These are phyloP conservation scores for Clarias fuscus DNA, from an alignment of 2,797 vertebrate species.

Conservation along the genomic window DNA sequence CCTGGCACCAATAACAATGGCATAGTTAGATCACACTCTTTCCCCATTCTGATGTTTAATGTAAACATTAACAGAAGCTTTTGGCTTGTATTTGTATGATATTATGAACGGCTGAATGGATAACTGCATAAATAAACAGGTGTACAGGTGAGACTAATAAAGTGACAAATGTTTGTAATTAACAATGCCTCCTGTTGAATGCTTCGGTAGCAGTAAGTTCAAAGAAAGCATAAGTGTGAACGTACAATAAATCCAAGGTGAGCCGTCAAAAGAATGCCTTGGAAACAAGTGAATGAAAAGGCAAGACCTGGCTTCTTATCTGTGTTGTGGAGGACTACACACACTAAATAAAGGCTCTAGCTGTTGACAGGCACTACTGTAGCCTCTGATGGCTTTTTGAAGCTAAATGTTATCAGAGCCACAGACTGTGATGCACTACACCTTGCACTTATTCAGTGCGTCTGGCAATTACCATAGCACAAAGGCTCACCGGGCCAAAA, in stretches of 20 bases:
- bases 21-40: too few relatives aligned
- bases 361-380: conserved; percentile 12
- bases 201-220: conserved; percentile 13
- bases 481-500: conserved; percentile 31
- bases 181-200: neutral
- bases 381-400: conserved; percentile 45
- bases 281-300: conserved; percentile 36
- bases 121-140: too few relatives aligned
- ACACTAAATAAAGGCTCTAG: conserved; percentile 31
- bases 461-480: conserved; percentile 37
- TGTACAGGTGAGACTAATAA: neutral
- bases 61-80: too few relatives aligned
- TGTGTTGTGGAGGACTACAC: conserved; percentile 38
- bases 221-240: conserved; percentile 8
- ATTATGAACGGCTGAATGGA: neutral
- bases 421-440: conserved; percentile 31
- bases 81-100: neutral
- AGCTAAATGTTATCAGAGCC: conserved; percentile 57
- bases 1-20: too few relatives aligned
- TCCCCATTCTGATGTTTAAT: too few relatives aligned
- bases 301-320: conserved; percentile 37
- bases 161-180: neutral
- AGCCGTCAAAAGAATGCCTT: conserved; percentile 22
- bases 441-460: conserved; percentile 34
- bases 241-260: conserved; percentile 10